Evolutionary conservation across 2,797 vertebrate genomes (phyloP), one percentile per base, ranked within the genome.

Genomic region (Phrynocephalus forsythii): DNA sequence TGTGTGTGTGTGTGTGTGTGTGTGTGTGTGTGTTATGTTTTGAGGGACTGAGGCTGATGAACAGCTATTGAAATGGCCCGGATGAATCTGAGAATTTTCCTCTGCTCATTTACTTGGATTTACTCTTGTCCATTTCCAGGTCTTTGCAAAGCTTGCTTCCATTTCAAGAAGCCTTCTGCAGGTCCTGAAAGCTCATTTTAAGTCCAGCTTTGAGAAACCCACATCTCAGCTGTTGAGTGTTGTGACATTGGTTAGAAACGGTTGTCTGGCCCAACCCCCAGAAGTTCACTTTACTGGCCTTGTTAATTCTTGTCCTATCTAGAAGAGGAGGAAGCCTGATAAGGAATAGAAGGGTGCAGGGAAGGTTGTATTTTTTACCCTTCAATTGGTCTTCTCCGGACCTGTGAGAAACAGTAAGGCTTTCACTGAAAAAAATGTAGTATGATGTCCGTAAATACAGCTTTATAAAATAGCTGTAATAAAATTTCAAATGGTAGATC

Each of bases 401-500:
- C 71, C 87, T 89, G 86, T 83, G 16, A 91, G 28, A 22, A 28
- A 91, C 91, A 90, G 81, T 76, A 18, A 79, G 33, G 75, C 75
- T 79, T 67, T 38, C 20, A 72, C 77, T 72, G 7, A 79, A 84
- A 90, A 80, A 82, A 88, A 87, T 92, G 50, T 88, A 66, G 6
- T 73, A 90, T 80, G 80, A 33, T 44, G 38, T 85, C 88, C 91
- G 90, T 92, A 94, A 93, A 91, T 94, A 85, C 3, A 33, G 85
- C 83, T 68, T 82, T 82, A 3, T 50, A 30, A 85, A 87, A 92
- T 26, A 85, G 33, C 7, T 3, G 87, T 63, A 90, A 48, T 8
- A 66, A 66, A 44, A 88, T 88, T 89, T 85, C 81, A 87, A 88
- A 75, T 82, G 83, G 89, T 92, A 84, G 86, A 91, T 92, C 38